Evolutionary conservation across 2,797 vertebrate genomes (phyloP), one percentile per base, ranked within the genome.

Genomic region (Fundulus diaphanus): DNA sequence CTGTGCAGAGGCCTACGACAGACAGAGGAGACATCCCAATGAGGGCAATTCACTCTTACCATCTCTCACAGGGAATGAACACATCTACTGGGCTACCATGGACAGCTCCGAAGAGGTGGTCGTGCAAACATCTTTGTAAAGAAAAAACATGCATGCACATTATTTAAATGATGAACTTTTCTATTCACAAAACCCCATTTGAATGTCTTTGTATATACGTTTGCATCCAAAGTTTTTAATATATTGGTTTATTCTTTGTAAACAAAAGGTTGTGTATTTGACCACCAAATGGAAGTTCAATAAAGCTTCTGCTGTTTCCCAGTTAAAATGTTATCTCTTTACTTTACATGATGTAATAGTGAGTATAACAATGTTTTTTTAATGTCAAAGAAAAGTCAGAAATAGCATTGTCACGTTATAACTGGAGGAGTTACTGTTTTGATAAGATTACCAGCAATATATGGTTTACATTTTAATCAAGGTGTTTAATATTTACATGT

Each of bases 1-100:
- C 82, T 98, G 98, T 1, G 96, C 97, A 67, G 95, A 96, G 77
- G 95, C 96, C 3, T 81, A 95, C 61, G 93, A 97, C 79, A 82
- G 85, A 65, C 13, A 7, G 7, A 59, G 37, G 51, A 73, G 73
- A 51, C 2, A 20, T 29, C 81, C 79, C 4, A 49, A 1, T 16
- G 87, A 69, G 63, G 72, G 16, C n/a, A n/a, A n/a, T 24, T 11
- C 11, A 15, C 29, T 37, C 11, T 8, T n/a, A 42, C 3, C 68
- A 20, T 54, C 77, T 1, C 56, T 27, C 35, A 87, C 75, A 67
- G 83, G 65, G 46, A 87, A 82, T 0, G 59, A 74, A 65, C 59
- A 72, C 20, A 20, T 5, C 7, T 7, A 1, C 29, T 54, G 59
- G 5, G 42, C n/a, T 33, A 85, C 74, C 31, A 3, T 40, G 22